A percentile compares a stretch with the other conserved stretches of the same genome.
These are phyloP conservation scores for Dynastes maya DNA, from an alignment of 2,888 invertebrate species.

Conservation along the genomic window DNA sequence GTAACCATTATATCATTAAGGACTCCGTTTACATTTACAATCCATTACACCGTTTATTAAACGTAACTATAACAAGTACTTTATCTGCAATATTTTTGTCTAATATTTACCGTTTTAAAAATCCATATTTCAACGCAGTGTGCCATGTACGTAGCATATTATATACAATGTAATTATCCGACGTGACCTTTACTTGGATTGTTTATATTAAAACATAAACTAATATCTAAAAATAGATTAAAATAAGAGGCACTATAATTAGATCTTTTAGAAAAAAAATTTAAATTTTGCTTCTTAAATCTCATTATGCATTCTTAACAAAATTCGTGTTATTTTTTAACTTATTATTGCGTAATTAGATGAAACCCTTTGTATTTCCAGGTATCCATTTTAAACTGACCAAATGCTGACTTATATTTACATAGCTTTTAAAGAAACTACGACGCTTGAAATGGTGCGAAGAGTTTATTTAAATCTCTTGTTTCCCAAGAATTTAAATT, in stretches of 20 bases:
- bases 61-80: not conserved
- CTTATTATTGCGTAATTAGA: too few relatives aligned
- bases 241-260: not conserved
- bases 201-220: slow-evolving; percentile 11
- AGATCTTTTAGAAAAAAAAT: not conserved
- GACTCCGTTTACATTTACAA: too few relatives aligned
- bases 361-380: too few relatives aligned
- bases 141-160: not conserved
- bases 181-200: slow-evolving; percentile 20
- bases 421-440: too few relatives aligned
- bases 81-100: not conserved
- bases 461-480: too few relatives aligned
- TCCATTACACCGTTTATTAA: too few relatives aligned
- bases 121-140: not conserved
- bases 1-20: too few relatives aligned
- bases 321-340: too few relatives aligned
- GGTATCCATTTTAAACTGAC: too few relatives aligned
- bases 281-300: not conserved
- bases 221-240: slow-evolving; percentile 17
- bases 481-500: too few relatives aligned
- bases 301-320: not conserved
- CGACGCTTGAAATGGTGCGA: too few relatives aligned
- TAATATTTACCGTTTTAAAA: slow-evolving; percentile 4
- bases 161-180: slow-evolving; percentile 1
- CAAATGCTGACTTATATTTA: too few relatives aligned